Evolutionary conservation across 2,797 vertebrate species (phyloP), one percentile per base, ranked within the genome.

Genomic region (Alectoris magna): DNA sequence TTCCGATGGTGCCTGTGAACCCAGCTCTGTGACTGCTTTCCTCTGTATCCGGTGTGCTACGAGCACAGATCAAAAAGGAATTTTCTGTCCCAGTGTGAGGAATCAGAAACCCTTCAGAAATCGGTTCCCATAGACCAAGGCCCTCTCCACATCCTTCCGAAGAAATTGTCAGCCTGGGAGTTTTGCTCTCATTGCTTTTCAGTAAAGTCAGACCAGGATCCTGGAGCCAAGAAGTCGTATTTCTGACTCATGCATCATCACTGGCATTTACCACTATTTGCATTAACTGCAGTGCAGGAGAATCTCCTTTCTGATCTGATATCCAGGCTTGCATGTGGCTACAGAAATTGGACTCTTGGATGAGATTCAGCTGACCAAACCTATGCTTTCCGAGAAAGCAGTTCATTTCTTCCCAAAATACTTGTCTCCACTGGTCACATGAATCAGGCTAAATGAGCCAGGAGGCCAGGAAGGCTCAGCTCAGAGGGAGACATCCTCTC

Each of bases 11-110:
- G 72, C 44, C 39, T 87, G 59, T 72, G 73, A 81, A 31, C n/a
- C 29, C 62, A 34, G 39, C 4, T 49, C 79, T 0, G 0, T 63
- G 56, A 75, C 43, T 2, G 5, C 31, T 69, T 62, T 69, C 29
- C 24, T 88, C 51, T 62, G 23, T 53, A 64, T 18, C 15, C 41
- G 17, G 26, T 44, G 8, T 39, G 43, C 5, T 26, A 55, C 14
- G 24, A 75, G 46, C 18, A 13, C 11, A 18, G n/a, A 79, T 56
- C 26, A 24, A 38, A 67, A 56, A 36, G 24, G 29, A 16, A 36
- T 9, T 38, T 34, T 53, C n/a, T 67, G 11, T 27, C n/a, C 24
- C 23, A 11, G 23, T 44, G 26, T 27, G 1, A 16, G 44, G 31
- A 64, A 41, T 8, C 9, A 15, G 71, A 44, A 73, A 36, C n/a